These are phyloP conservation scores for Percopsis omiscomaycus DNA, from an alignment of 2,797 vertebrate species.

Conservation along the genomic window DNA sequence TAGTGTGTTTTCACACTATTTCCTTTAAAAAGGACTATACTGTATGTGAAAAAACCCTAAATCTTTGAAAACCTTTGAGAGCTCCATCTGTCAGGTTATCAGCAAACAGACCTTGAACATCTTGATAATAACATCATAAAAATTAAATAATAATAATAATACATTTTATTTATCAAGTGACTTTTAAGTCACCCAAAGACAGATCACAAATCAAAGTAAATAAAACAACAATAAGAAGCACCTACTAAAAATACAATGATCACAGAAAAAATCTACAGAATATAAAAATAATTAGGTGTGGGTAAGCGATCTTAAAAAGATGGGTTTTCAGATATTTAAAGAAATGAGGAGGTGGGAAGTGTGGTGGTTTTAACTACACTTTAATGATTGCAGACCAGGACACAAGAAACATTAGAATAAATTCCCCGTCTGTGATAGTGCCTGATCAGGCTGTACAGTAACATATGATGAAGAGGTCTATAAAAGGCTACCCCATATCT, in stretches of 20 bases:
- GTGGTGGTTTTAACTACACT: constrained; percentile 10
- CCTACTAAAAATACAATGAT: too few relatives aligned
- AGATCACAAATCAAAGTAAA: too few relatives aligned
- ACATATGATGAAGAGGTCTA: constrained; percentile 48
- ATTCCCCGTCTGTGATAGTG: constrained; percentile 11
- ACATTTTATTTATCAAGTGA: too few relatives aligned
- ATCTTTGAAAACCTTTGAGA: constrained; percentile 54
- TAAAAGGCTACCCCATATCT: constrained; percentile 46
- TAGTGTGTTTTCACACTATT: constrained; percentile 1
- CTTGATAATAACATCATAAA: too few relatives aligned
- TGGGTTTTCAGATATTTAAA: constrained; percentile 3
- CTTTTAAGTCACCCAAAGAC: too few relatives aligned
- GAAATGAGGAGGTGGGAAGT: not conserved
- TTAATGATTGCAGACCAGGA: constrained; percentile 27
- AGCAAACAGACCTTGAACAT: not conserved
- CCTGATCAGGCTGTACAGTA: constrained; percentile 48
- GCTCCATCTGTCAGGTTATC: constrained; percentile 43
- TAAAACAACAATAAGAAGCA: too few relatives aligned
- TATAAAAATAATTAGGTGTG: too few relatives aligned
- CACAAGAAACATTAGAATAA: constrained; percentile 10
- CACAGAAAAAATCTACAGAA: too few relatives aligned
- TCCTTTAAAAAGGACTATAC: too few relatives aligned
- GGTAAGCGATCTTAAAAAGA: too few relatives aligned
- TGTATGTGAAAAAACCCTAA: constrained; percentile 5
- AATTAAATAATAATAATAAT: too few relatives aligned